These are phyloP conservation scores for Halcyon malimbica DNA, from an alignment of 2,113 vertebrate species.

Conservation along the genomic window DNA sequence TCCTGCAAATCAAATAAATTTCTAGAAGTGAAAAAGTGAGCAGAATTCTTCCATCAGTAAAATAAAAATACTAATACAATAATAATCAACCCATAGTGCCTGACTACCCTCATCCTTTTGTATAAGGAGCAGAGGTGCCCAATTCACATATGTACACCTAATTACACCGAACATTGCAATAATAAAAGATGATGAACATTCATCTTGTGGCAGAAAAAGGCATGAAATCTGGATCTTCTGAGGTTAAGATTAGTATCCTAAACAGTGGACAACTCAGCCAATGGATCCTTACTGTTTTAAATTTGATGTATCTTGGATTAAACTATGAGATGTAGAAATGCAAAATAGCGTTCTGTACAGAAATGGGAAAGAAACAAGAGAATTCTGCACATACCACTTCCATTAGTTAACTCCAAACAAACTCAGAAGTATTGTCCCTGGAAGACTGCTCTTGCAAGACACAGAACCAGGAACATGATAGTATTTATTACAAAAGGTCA, in stretches of 20 bases:
- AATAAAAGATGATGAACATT: background rate
- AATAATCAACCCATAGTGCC: background rate
- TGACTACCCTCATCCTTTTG: background rate
- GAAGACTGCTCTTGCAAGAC: constrained; percentile 65
- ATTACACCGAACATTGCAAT: background rate
- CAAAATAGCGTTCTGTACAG: constrained; percentile 51
- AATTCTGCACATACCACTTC: constrained; percentile 69
- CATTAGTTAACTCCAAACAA: constrained; percentile 64
- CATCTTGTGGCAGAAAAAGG: background rate
- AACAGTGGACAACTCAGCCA: background rate
- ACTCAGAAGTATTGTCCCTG: constrained; percentile 48
- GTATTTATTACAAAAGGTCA: constrained; percentile 66
- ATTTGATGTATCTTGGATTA: background rate
- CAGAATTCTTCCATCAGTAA: background rate
- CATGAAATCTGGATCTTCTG: background rate
- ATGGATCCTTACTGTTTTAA: background rate
- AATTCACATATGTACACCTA: background rate
- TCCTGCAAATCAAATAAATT: background rate
- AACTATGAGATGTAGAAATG: constrained; percentile 27
- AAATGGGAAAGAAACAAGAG: constrained; percentile 57
- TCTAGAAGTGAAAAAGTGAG: background rate
- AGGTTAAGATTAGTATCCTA: background rate
- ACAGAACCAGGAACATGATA: constrained; percentile 52
- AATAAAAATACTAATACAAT: background rate
- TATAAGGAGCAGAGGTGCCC: background rate